Conservation (phyloP, 2,888 invertebrate genomes). For the Phania funesta region DNA sequence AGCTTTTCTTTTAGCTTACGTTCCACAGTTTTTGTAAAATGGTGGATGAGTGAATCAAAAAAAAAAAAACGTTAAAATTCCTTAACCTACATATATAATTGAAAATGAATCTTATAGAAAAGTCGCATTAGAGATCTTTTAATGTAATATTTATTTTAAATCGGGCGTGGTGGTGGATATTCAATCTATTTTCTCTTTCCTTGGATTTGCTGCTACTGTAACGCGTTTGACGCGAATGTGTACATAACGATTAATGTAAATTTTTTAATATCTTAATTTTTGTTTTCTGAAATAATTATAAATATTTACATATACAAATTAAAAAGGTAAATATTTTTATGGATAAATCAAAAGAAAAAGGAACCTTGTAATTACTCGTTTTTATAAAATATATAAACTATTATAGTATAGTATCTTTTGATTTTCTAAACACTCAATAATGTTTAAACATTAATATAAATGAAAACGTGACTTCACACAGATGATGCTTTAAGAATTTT, state of each 20-base stretch:
- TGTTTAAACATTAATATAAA: background rate
- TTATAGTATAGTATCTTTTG: background rate
- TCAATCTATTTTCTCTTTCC: no score
- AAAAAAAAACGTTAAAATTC: background rate
- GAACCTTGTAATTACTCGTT: conserved; percentile 35
- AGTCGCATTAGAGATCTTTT: background rate
- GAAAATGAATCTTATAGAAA: conserved; percentile 35
- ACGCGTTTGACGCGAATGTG: conserved; percentile 38
- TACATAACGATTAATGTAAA: conserved; percentile 47
- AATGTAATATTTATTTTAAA: background rate
- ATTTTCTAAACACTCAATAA: background rate
- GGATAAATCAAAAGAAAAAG: background rate
- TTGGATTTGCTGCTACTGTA: no score
- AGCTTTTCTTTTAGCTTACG: background rate
- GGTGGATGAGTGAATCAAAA: background rate
- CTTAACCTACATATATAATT: background rate
- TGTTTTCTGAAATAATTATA: conserved; percentile 28
- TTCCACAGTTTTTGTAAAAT: background rate
- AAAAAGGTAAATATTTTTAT: conserved; percentile 21
- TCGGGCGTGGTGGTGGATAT: conserved; percentile 3
- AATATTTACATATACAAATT: background rate
- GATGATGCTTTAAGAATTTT: background rate
- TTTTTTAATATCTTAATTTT: conserved; percentile 5
- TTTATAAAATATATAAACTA: conserved; percentile 47
- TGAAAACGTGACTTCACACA: conserved; percentile 2